These are phyloP conservation scores for Rutilus rutilus DNA, from an alignment of 2,113 vertebrate genomes.

Conservation along the genomic window DNA sequence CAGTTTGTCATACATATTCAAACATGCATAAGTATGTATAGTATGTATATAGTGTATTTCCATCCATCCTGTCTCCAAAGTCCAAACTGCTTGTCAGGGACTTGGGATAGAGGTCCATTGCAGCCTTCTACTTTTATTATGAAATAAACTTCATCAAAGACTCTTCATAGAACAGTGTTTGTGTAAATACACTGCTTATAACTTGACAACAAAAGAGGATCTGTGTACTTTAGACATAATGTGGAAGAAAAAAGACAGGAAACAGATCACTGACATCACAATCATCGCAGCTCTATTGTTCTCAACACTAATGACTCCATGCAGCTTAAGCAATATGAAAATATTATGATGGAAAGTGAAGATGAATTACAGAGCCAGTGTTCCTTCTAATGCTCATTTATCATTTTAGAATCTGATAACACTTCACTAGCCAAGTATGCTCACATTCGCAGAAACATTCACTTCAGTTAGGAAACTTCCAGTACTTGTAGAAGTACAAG, in stretches of 20 bases:
- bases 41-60: neutral
- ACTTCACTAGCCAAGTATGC: neutral
- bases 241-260: constrained; percentile 17
- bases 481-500: neutral
- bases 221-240: neutral
- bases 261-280: neutral
- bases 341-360: constrained; percentile 49
- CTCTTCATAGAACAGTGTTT: neutral
- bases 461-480: neutral
- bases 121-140: neutral
- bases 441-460: neutral
- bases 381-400: neutral
- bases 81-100: neutral
- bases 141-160: neutral
- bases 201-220: neutral
- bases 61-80: neutral
- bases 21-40: too few relatives aligned
- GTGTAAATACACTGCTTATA: neutral
- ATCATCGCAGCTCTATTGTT: constrained; percentile 37
- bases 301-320: constrained; percentile 38
- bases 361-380: neutral
- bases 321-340: constrained; percentile 32
- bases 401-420: neutral
- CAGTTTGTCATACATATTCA: neutral
- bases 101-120: neutral